Conservation (phyloP, 1,140 invertebrate species). For the Heliconius congener region DNA sequence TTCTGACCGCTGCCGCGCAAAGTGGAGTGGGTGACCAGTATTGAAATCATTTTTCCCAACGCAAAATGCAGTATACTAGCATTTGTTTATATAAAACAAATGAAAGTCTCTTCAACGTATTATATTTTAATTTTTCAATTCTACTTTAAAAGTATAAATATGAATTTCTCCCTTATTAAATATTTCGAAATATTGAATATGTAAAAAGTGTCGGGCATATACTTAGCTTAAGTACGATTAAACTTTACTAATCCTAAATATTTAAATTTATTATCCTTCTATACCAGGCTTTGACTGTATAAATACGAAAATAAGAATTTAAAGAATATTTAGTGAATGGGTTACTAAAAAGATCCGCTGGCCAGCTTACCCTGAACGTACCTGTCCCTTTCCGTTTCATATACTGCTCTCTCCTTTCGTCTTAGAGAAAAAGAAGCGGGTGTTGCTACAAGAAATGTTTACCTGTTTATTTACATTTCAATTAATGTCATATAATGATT, state of each 20-base stretch:
- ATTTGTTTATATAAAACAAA: neutral
- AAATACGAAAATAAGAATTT: slow-evolving; percentile 12
- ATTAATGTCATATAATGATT: no score
- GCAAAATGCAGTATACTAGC: neutral
- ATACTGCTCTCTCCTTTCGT: slow-evolving; percentile 51
- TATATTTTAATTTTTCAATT: neutral
- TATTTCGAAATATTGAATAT: neutral
- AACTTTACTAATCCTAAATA: neutral
- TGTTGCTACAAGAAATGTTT: slow-evolving; percentile 50
- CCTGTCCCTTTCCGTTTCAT: slow-evolving; percentile 55
- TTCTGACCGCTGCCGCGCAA: slow-evolving; percentile 81
- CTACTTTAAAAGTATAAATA: neutral
- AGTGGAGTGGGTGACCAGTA: slow-evolving; percentile 71
- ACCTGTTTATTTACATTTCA: neutral
- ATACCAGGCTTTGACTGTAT: neutral
- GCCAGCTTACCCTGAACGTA: slow-evolving; percentile 64
- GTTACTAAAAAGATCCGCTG: slow-evolving; percentile 59
- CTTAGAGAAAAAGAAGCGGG: slow-evolving; percentile 38
- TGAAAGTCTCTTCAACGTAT: neutral
- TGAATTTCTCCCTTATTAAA: no score
- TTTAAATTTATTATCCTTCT: neutral
- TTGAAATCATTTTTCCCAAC: slow-evolving; percentile 18
- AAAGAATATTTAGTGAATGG: slow-evolving; percentile 39
- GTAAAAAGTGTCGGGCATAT: neutral
- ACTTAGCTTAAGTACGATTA: neutral